Conservation (phyloP, 23 tunicate species). For the Clavelina lepadiformis region DNA sequence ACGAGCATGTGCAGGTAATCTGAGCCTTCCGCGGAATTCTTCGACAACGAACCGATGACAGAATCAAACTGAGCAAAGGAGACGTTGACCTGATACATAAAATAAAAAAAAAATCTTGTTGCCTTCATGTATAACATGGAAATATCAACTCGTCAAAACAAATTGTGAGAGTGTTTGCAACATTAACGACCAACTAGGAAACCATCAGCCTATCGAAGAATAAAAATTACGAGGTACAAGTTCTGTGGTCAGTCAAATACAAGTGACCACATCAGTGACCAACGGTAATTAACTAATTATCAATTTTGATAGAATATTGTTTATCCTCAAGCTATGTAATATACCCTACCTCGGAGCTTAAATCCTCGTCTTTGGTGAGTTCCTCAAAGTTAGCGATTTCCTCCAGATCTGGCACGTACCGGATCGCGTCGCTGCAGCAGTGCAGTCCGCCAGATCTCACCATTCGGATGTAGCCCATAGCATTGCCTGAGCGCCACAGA, state of each 20-base stretch:
- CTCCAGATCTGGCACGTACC: slow-evolving; percentile 86
- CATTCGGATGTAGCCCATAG: slow-evolving; percentile 94
- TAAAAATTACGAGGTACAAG: too few relatives aligned
- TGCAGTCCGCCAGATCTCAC: slow-evolving; percentile 87
- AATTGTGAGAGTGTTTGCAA: too few relatives aligned
- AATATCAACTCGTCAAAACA: too few relatives aligned
- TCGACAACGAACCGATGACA: slow-evolving; percentile 57
- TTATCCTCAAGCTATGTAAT: neutral
- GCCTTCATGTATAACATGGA: too few relatives aligned
- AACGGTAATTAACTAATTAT: too few relatives aligned
- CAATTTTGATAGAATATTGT: too few relatives aligned
- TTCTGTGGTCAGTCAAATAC: too few relatives aligned
- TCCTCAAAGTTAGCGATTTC: slow-evolving; percentile 84
- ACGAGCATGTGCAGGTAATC: slow-evolving; percentile 78
- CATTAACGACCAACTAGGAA: too few relatives aligned
- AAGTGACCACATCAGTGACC: too few relatives aligned
- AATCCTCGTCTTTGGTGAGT: slow-evolving; percentile 54
- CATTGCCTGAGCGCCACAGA: slow-evolving; percentile 90
- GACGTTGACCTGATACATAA: slow-evolving; percentile 55
- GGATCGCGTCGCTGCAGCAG: slow-evolving; percentile 83
- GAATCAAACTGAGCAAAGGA: slow-evolving; percentile 72
- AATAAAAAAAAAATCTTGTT: too few relatives aligned
- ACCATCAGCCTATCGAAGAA: too few relatives aligned
- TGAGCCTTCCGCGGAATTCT: slow-evolving; percentile 83
- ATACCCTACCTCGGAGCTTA: slow-evolving; percentile 61